These are phyloP conservation scores for Chaitophorus viminalis DNA, from an alignment of 2,888 invertebrate species.

Conservation along the genomic window DNA sequence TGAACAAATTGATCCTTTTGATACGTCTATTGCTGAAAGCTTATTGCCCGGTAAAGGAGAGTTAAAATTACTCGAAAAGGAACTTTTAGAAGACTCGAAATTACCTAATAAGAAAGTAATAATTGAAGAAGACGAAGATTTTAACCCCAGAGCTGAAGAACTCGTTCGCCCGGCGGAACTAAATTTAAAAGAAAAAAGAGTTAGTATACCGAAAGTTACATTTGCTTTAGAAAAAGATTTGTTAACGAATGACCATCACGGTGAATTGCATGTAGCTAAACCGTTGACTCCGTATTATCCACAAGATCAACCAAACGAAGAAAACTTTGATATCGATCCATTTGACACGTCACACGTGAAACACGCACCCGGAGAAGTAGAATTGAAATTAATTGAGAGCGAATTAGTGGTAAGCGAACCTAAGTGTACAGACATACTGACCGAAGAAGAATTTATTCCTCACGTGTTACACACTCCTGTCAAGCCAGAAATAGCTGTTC, in stretches of 20 bases:
- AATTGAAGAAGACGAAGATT: constrained; percentile 76
- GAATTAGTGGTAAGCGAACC: constrained; percentile 67
- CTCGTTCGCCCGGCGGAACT: constrained; percentile 43
- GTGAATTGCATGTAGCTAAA: constrained; percentile 73
- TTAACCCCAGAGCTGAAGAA: constrained; percentile 81
- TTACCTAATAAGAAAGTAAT: constrained; percentile 65
- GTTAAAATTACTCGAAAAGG: constrained; percentile 81
- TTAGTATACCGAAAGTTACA: constrained; percentile 65
- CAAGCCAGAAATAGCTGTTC: constrained; percentile 65
- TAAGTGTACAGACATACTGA: constrained; percentile 67
- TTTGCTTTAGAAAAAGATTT: constrained; percentile 70
- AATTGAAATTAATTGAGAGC: constrained; percentile 71
- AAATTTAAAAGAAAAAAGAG: constrained; percentile 62
- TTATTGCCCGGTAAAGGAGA: constrained; percentile 82
- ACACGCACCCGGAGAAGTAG: constrained; percentile 71
- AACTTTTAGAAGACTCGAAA: constrained; percentile 71
- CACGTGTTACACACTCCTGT: constrained; percentile 65
- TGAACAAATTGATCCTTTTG: constrained; percentile 78
- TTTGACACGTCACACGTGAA: constrained; percentile 76
- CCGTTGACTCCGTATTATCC: constrained; percentile 86
- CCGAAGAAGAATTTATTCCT: constrained; percentile 64
- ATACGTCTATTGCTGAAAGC: constrained; percentile 80
- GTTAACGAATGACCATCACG: constrained; percentile 70
- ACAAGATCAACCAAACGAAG: constrained; percentile 63
- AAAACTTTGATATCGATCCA: constrained; percentile 70